Percentiles rank a stretch among this genome's conserved stretches.
phyloP scores from a whole-genome alignment of 92 coral and sea anemone genomes.

The Galaxea fascicularis region DNA sequence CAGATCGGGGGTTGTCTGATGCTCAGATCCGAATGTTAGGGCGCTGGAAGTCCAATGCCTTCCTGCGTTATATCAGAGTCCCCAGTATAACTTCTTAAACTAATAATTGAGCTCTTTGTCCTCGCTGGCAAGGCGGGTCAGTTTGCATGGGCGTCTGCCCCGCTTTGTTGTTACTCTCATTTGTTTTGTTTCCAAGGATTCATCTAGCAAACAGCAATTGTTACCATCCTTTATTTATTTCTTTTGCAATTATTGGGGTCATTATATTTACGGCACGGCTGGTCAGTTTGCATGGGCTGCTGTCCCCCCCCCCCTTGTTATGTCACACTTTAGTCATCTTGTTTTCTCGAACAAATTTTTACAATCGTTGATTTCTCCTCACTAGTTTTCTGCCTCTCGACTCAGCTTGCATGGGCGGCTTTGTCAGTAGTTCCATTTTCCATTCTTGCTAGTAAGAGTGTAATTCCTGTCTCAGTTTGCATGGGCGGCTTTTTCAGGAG shows the following conservation, averaged over 20 bases:
- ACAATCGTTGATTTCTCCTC: slow-evolving; percentile 8
- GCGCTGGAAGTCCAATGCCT: slow-evolving; percentile 42
- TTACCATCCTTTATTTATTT: background rate
- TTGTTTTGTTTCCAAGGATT: slow-evolving; percentile 6
- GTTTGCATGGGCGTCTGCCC: slow-evolving; percentile 13
- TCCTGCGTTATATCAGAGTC: too few relatives aligned
- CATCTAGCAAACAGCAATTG: slow-evolving; percentile 10
- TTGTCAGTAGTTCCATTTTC: background rate
- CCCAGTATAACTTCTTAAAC: slow-evolving; percentile 10
- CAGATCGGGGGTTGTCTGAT: slow-evolving; percentile 39
- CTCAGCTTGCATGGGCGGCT: background rate
- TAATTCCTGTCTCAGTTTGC: background rate
- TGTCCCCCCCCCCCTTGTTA: background rate
- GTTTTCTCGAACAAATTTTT: background rate
- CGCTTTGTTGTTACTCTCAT: slow-evolving; percentile 8
- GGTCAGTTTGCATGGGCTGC: slow-evolving; percentile 20
- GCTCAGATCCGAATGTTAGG: slow-evolving; percentile 28
- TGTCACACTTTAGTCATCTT: background rate
- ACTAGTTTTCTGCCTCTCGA: background rate
- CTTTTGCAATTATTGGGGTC: background rate
- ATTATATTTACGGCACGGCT: background rate
- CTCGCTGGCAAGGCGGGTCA: slow-evolving; percentile 11
- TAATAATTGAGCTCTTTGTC: background rate
- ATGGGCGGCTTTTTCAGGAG: background rate
- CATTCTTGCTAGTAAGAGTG: background rate